Percentiles rank a stretch among this genome's conserved stretches.
Conservation (phyloP, 2,888 invertebrate species). For the Drosophila limbata region DNA sequence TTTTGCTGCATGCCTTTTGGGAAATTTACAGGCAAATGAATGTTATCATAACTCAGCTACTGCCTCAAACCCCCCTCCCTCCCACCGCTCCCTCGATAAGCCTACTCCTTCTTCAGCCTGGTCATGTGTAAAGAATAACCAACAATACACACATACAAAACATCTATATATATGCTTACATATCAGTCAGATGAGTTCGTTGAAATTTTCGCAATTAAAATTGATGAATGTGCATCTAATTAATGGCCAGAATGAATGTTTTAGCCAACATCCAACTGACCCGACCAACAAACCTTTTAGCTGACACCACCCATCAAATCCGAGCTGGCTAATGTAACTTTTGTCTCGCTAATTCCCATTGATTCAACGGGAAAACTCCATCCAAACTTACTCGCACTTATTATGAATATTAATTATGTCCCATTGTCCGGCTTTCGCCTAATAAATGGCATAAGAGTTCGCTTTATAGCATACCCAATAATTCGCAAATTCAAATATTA, state of each 20-base stretch:
- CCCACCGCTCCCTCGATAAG: constrained; percentile 4
- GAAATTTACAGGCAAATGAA: constrained; percentile 80
- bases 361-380: constrained; percentile 46
- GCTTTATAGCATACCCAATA: background rate
- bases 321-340: constrained; percentile 60
- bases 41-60: constrained; percentile 75
- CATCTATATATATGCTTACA: constrained; percentile 10
- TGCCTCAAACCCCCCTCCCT: constrained; percentile 1
- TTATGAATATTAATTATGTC: constrained; percentile 73
- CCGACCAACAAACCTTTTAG: constrained; percentile 11
- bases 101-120: constrained; percentile 42
- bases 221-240: constrained; percentile 84
- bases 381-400: background rate
- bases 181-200: constrained; percentile 21
- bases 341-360: constrained; percentile 66
- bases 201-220: constrained; percentile 82
- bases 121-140: constrained; percentile 57
- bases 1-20: constrained; percentile 75
- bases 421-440: constrained; percentile 52
- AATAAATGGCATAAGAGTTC: constrained; percentile 11
- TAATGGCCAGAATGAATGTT: constrained; percentile 62
- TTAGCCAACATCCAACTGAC: constrained; percentile 28
- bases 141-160: constrained; percentile 22
- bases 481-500: background rate
- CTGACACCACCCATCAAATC: constrained; percentile 23